These are phyloP conservation scores for Mus spretus DNA, from an alignment of 2,797 vertebrate species.

Conservation along the genomic window DNA sequence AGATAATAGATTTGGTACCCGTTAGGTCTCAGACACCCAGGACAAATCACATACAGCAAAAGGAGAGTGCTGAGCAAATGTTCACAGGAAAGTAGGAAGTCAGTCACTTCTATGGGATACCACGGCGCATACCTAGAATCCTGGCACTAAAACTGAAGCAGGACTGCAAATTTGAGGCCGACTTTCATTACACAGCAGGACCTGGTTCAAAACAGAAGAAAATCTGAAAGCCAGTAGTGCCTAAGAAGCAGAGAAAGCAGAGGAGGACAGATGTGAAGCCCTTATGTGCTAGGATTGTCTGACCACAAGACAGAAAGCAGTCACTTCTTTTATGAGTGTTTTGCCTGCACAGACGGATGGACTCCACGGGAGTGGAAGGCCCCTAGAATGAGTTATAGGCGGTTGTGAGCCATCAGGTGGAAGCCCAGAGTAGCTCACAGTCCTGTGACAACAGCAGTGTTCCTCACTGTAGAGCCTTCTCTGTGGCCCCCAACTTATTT, in stretches of 20 bases:
- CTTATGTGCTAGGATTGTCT: background rate
- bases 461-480: background rate
- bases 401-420: background rate
- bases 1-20: background rate
- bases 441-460: background rate
- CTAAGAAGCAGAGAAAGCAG: slow-evolving; percentile 26
- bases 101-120: background rate
- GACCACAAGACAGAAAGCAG: background rate
- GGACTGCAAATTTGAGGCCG: background rate
- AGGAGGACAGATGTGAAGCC: slow-evolving; percentile 28
- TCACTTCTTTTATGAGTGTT: background rate
- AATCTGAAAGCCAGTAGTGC: background rate
- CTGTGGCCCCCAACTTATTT: background rate
- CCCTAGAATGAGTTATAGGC: background rate
- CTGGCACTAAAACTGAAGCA: background rate
- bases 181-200: background rate
- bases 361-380: background rate
- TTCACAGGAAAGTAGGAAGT: slow-evolving; percentile 29
- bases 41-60: background rate
- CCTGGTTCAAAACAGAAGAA: background rate
- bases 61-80: background rate
- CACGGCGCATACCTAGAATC: background rate
- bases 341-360: background rate
- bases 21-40: background rate
- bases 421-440: background rate